Evolutionary conservation across 2,113 vertebrate genomes (phyloP), one percentile per base, ranked within the genome.

Genomic region (Corythornis vintsioides): DNA sequence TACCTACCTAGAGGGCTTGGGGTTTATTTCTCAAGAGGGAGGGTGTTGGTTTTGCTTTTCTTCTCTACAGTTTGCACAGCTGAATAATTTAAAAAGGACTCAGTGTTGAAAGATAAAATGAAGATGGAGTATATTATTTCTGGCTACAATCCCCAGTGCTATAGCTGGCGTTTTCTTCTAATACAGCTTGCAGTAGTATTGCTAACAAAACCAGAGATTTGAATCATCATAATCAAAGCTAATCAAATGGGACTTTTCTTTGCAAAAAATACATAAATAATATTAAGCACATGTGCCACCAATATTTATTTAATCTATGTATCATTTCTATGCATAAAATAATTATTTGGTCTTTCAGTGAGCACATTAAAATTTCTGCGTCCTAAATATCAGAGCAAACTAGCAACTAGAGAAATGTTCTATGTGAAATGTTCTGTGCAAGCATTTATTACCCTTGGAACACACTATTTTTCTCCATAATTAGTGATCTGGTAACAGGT

Each of bases 31-130:
- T 94, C 74, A 86, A 78, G 93, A 83, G 95, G 43, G 15, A 3
- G 18, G 82, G 88, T 92, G 79, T 92, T 96, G 75, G 74, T 92
- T 92, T 96, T 92, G 81, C 88, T 94, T 92, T 96, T 74, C 86
- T 94, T 95, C 74, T 89, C 95, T 93, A 69, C 66, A 90, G 78
- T 94, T 96, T 96, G 75, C 86, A 93, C 66, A 94, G 89, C 78
- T 96, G 92, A 96, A 92, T 95, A 96, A 96, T 96, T 96, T 87
- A 87, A 85, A 96, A 95, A 78, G 69, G 61, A 86, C 72, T 93
- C 76, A 4, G 79, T 64, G 76, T 57, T 86, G 93, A 95, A 96
- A 92, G 93, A 92, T 55, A 87, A 92, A 96, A 96, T 96, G 84
- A 96, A 95, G 94, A 92, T 87, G 90, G 92, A 92, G 86, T 78